Base-by-base conservation (phyloP, 2,888 invertebrate species). In the Vannuccia rotundouncinata region DNA sequence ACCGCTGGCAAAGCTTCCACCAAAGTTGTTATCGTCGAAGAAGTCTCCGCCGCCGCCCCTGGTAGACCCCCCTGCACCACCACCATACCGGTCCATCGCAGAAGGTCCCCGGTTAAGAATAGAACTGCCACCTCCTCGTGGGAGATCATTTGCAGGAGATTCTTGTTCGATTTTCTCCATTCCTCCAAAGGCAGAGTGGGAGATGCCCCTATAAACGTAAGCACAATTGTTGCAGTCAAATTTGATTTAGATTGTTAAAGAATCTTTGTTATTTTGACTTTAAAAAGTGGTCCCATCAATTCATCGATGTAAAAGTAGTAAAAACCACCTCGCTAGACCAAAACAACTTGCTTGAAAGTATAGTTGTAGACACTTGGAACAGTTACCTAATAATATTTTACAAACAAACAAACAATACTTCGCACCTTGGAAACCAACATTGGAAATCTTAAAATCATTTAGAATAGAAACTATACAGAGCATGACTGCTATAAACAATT, bases 111-210 rank as follows among this genome's bases (percentile, higher is more conserved):
- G 2, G 78, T 45, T 45, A 5, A 45, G 45, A 45, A 45, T 45
- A 17, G 45, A 45, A 17, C 45, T 45, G 17, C 45, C 45, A 45
- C 45, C 45, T 5, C 45, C 45, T 5, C 45, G 45, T 13, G 45
- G 45, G 31, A 22, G 22, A 10, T 45, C 59, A 31, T 77, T 77
- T 30, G 77, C 22, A 90, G 91, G 86, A 27, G 79, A 81, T 31
- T 95, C 93, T 89, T 96, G 96, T 86, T 94, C 92, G 85, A 98
- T 94, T 28, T 91, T 91, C 86, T 93, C 92, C 95, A 97, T 96
- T 88, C 95, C 95, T 80, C 92, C 92, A 79, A 94, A 87, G 13
- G 94, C 95, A 13, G 95, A 95, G 90, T 95, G 95, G 82, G 89
- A 87, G 30, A 89, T 85, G 45, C 92, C 93, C 81, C 88, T 87